Base-by-base conservation (phyloP, 2,113 vertebrate species). In the Crotophaga sulcirostris region DNA sequence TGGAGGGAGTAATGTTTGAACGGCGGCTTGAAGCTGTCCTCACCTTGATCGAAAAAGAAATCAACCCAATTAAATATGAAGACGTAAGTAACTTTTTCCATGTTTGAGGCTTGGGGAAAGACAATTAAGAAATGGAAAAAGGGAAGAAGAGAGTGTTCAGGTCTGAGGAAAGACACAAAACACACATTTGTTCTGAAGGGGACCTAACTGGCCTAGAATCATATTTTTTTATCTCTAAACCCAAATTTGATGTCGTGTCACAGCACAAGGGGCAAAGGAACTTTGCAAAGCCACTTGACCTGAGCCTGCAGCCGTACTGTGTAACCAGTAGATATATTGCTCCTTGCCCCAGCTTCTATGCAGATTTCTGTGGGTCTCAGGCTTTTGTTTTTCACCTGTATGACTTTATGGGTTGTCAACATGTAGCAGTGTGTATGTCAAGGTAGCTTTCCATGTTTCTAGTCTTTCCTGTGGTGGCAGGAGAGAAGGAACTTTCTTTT, bases 21-120 rank as follows among this genome's bases (percentile, higher is more conserved):
- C 96, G 94, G 40, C 98, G 98, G 13, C 96, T 99, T 59, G 97
- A 97, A 33, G 80, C 96, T 51, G 87, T 99, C 82, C 98, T 99
- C n/a, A 95, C 98, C 13, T 85, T 98, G 80, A 95, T 99, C 54
- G 99, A 99, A 95, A 98, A 60, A 51, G 99, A 98, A 96, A 98
- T 99, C 88, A 92, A 98, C 87, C 98, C 99, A 3, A 95, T 96
- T 87, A 98, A 98, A 75, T 99, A 98, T 64, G 98, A 99, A 84
- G 96, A 99, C 2, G 99, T 99, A 96, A 98, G 98, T 98, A 38
- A 63, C 54, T 90, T 91, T 78, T 62, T 8, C 64, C 13, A 23
- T 20, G 36, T 6, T 19, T 49, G 62, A 82, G 69, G 36, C 7
- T 55, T 8, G 1, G 23, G 56, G 44, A 87, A 90, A 58, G 25